Evolutionary conservation across 2,797 vertebrate species (phyloP).

Genomic region (Pristis pectinata): DNA sequence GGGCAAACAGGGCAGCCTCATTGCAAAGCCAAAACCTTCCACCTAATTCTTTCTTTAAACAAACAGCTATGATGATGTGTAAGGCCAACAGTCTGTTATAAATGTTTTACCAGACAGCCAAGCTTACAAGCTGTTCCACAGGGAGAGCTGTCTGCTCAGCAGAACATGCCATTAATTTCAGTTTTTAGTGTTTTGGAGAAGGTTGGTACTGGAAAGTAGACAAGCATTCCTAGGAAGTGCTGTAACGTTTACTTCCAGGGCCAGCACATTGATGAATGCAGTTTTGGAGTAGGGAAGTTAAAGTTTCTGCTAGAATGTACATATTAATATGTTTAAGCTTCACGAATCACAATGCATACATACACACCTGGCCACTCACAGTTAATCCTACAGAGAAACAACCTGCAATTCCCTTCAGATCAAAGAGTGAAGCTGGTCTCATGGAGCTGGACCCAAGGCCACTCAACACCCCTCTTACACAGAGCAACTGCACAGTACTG

Average conservation of each 20-base stretch:
- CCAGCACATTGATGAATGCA: background rate
- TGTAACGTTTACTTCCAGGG: background rate
- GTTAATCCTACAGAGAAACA: background rate
- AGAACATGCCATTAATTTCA: slow-evolving; percentile 33
- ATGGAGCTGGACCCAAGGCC: background rate
- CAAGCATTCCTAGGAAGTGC: slow-evolving; percentile 22
- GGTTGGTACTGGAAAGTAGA: slow-evolving; percentile 32
- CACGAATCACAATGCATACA: background rate
- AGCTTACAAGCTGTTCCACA: slow-evolving; percentile 20
- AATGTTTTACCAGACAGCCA: slow-evolving; percentile 26
- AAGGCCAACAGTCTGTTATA: slow-evolving; percentile 9
- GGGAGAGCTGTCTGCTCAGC: slow-evolving; percentile 26
- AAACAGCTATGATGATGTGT: background rate
- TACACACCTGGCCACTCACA: background rate
- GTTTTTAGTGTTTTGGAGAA: slow-evolving; percentile 20
- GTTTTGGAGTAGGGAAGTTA: background rate
- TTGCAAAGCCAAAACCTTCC: slow-evolving; percentile 25
- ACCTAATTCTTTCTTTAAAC: slow-evolving; percentile 34
- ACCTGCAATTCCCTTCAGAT: background rate
- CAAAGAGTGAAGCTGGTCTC: background rate
- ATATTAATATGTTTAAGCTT: background rate
- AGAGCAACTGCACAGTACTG: too few relatives aligned
- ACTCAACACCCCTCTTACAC: too few relatives aligned
- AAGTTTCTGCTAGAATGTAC: background rate
- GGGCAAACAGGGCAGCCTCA: slow-evolving; percentile 1